Base-by-base conservation (phyloP, 92 coral and sea anemone species). In the Heliopora coerulea region DNA sequence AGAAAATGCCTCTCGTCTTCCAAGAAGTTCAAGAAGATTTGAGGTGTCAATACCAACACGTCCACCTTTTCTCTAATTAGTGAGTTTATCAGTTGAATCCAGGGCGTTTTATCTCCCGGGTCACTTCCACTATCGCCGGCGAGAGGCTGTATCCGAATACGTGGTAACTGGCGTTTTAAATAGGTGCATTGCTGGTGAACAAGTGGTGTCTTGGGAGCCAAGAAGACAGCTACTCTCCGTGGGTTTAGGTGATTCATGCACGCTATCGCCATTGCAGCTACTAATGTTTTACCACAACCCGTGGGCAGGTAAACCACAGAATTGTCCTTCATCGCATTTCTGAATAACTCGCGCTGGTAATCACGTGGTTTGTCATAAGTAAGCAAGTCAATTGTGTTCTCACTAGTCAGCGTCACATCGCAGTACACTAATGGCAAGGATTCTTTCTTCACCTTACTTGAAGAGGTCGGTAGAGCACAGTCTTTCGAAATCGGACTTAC, bases 251-350 rank as follows among this genome's bases (percentile, higher is more conserved):
- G 82, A 50, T 78, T 84, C 99, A 95, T 95, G 74, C 99, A 95
- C 56, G 95, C 89, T 12, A 90, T 56, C 9, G 83, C 86, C 99
- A 95, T 90, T 0, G 96, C 99, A 0, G 99, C 99, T 7, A 90
- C 70, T 50, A 95, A 49, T 8, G 99, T 95, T 68, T 95, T 95
- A 0, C 99, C 96, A 19, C 96, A 95, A 25, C 99, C 99, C 60
- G 99, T 95, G 41, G 99, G 96, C 56, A 95, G 82, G 54, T 79
- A 95, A 13, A 90, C 86, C 82, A 95, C 82, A 17, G 96, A 83
- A 62, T 95, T 95, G 7, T 89, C 85, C 17, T 46, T 59, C 86
- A 95, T 74, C 49, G 96, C 93, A 28, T 83, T 34, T 10, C 60
- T 28, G 78, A 95, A 95, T 62, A 95, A 59, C 54, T 86, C 88